Base-by-base conservation (phyloP, 2,797 vertebrate genomes). In the Rhinatrema bivittatum region DNA sequence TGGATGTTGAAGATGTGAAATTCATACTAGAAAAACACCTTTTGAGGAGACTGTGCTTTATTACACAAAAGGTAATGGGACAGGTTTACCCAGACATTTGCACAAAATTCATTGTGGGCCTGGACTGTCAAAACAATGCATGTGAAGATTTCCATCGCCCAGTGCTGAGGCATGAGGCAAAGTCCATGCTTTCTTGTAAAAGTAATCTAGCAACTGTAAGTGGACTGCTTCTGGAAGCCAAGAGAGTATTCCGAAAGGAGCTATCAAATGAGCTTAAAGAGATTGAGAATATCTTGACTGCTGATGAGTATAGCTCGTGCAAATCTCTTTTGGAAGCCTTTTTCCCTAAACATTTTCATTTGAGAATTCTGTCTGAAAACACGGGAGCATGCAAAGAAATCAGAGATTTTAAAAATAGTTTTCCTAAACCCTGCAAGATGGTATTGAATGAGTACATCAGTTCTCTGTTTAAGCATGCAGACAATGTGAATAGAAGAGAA, bases 341-440 rank as follows among this genome's bases (percentile, higher is more conserved):
- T 48, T 87, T 84, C 29, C 80, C 84, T 17, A 63, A 61, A 39
- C 79, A 85, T 62, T 87, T 87, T 47, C 82, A 85, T 43, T 72
- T 76, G 42, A 63, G 83, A 32, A 61, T 80, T 21, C 25, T 84
- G 25, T 87, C 79, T 3, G 68, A 84, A 53, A 82, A 77, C 34
- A 55, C 70, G 14, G 41, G 21, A 29, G 68, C 70, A 0, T 83
- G 79, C 56, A 79, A 45, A 59, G 66, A 78, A 29, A 69, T 81
- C 43, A 7, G 80, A 29, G 64, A 62, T 4, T 65, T 62, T 7
- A 30, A 29, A 24, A 62, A 24, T 5, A 19, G 40, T 25, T 42
- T 63, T 33, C 70, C 67, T 15, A 55, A 54, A 9, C 42, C 49
- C 36, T 76, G 38, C 14, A 70, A 51, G 27, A 32, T 21, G 0